Evolutionary conservation across 2,797 vertebrate genomes (phyloP).

Genomic region (Ispidina picta): DNA sequence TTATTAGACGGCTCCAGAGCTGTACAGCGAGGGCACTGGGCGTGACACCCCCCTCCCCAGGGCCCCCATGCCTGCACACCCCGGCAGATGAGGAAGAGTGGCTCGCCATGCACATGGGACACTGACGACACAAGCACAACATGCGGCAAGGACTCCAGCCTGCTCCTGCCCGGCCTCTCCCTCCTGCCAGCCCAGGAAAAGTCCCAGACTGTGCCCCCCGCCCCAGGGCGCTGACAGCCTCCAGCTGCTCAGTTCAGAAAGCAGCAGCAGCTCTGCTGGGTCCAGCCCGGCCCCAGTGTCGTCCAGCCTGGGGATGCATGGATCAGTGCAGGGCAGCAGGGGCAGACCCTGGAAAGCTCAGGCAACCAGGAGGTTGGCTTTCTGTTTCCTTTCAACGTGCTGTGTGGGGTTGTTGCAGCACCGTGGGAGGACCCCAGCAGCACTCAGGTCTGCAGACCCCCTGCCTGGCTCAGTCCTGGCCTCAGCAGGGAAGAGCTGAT

Average conservation of each 20-base stretch:
- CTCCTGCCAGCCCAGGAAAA: background rate
- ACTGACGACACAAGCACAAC: conserved; percentile 37
- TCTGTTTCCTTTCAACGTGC: background rate
- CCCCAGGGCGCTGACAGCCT: background rate
- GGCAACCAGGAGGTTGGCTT: background rate
- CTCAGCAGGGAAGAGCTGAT: background rate
- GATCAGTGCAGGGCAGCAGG: background rate
- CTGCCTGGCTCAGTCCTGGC: background rate
- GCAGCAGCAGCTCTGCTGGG: background rate
- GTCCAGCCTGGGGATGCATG: background rate
- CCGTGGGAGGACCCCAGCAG: background rate
- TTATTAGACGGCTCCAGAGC: conserved; percentile 49
- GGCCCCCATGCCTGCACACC: background rate
- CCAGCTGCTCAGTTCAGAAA: background rate
- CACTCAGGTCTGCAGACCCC: background rate
- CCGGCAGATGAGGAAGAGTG: background rate
- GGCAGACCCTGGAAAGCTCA: background rate
- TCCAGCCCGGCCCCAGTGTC: fast-evolving
- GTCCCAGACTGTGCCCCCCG: background rate
- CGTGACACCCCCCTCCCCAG: background rate
- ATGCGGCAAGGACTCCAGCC: conserved; percentile 10
- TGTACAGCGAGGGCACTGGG: background rate
- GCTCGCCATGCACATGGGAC: conserved; percentile 52
- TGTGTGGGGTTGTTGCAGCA: fast-evolving
- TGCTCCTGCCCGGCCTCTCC: background rate